Evolutionary conservation across 2,113 vertebrate genomes (phyloP).

Genomic region (Falco punctatus): DNA sequence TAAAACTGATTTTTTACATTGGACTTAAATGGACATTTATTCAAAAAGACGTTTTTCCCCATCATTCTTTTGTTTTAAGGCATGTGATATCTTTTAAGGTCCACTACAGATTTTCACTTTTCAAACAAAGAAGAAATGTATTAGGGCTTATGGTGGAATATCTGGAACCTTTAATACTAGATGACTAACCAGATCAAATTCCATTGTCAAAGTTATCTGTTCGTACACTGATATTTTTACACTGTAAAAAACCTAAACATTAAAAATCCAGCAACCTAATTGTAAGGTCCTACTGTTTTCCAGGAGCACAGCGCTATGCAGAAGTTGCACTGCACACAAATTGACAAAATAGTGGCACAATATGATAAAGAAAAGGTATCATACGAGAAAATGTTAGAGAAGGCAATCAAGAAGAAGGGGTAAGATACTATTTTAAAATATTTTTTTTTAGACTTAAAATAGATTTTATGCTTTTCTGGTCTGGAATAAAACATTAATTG

Average conservation of each 20-base stretch:
- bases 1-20: neutral
- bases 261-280: conserved; percentile 29
- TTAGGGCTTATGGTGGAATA: neutral
- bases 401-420: conserved; percentile 97
- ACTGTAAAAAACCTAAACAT: neutral
- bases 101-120: neutral
- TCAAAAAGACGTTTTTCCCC: neutral
- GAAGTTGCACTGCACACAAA: conserved; percentile 93
- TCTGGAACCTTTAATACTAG: neutral
- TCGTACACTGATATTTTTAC: neutral
- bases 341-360: conserved; percentile 94
- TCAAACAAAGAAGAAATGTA: neutral
- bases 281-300: conserved; percentile 39
- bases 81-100: neutral
- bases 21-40: neutral
- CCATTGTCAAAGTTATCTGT: neutral
- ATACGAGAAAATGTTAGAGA: conserved; percentile 93
- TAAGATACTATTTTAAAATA: conserved; percentile 63
- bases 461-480: neutral
- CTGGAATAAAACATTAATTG: neutral
- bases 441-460: neutral
- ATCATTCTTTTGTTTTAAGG: neutral
- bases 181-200: neutral
- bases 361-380: conserved; percentile 93
- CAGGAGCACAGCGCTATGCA: conserved; percentile 95